Evolutionary conservation across 1,140 invertebrate species (phyloP), one percentile per base, ranked within the genome.

Genomic region (Agrilus planipennis): DNA sequence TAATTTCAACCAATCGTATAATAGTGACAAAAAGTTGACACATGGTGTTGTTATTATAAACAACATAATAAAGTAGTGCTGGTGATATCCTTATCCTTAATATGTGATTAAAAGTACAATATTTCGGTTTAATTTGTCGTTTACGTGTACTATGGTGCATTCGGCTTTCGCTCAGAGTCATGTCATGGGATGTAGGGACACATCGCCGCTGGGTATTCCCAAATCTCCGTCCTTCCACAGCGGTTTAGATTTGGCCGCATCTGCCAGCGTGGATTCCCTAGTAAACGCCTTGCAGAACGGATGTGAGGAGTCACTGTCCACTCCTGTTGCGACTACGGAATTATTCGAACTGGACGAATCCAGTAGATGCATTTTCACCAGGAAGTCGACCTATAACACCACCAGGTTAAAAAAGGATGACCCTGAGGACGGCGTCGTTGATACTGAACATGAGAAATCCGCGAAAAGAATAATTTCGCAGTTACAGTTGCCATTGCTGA

Each of bases 191-290:
- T 69, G 71, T 47, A 67, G 69, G 35, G 65, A 72, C 50, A 70
- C 67, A 51, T 70, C 68, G 49, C 67, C 68, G 36, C 63, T 77
- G 54, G 79, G 81, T 34, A 76, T 85, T 54, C 84, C 82, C 35
- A 86, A 86, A 62, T 85, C 81, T 47, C 84, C 84, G 22, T 85
- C 82, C 54, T 86, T 85, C 61, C 82, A 86, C 57, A 82, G 81
- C 60, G 81, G 81, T 20, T 65, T 85, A 41, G 83, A 85, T 55
- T 72, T 81, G 49, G 77, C 81, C 50, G 79, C 81, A 28, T 72
- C 67, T 49, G 64, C 67, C 36, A 60, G 53, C 36, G 60, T 58
- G 19, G 68, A 70, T 51, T 58, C 67, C 17, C 60, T 68, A 6
- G 64, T 65, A 49, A 62, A 64, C 44, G 61, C 65, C n/a, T n/a